Base-by-base conservation (phyloP, 1,140 invertebrate genomes). In the Sycobia sp. region DNA sequence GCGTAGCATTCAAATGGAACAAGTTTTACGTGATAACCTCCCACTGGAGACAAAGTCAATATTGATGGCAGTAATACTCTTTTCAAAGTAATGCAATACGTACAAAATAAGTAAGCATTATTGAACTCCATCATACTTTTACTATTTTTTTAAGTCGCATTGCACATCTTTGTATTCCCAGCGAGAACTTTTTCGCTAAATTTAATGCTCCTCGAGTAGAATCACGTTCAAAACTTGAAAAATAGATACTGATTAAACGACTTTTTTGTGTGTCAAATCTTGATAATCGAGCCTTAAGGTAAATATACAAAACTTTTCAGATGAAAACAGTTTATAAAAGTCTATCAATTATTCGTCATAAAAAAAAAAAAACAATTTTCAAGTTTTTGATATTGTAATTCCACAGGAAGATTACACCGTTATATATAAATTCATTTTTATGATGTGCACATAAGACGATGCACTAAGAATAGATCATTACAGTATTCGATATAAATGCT, bases 151-250 rank as follows among this genome's bases (percentile, higher is more conserved):
- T 8, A 13, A 46, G 20, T 54, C 22, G 50, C 55, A 65, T 65
- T 65, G 62, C 62, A 65, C 55, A 53, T 38, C 29, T 58, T 65
- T 53, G 62, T 65, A 65, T 53, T 65, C 62, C 62, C 62, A 65
- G 55, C 62, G 38, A 58, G 41, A 32, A n/a, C 20, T 49, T 49
- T 22, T 39, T 38, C 32, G 29, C 36, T 47, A 36, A 38, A 29
- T 47, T 41, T 27, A 53, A 61, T 16, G n/a, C n/a, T 22, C 34
- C 53, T 23, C 13, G 0, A 27, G 22, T 20, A 49, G 20, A 49
- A 62, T 56, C 18, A 27, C 29, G n/a, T 62, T 49, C 27, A 49
- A 62, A 56, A 56, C 36, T 55, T 55, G 43, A 49, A 62, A 62
- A 47, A 62, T 62, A n/a, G 13, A 53, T 53, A 44, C 44, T 44